Evolutionary conservation across 1,140 invertebrate genomes (phyloP), one percentile per base, ranked within the genome.

Genomic region (Berghia stephanieae): DNA sequence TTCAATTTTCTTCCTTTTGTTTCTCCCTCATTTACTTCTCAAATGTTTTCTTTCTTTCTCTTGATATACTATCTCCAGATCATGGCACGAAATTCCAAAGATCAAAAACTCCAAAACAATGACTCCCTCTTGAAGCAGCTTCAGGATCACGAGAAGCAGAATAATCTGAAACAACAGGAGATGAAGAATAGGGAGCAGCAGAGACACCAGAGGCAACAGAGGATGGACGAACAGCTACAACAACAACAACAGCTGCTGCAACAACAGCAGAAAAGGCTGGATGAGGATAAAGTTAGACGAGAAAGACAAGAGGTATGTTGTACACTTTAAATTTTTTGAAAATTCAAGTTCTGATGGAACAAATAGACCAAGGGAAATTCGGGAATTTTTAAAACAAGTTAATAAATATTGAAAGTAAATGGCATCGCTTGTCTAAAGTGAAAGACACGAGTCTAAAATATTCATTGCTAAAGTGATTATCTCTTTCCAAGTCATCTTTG

Each of bases 161-260:
- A n/a, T 5, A 1, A 10, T 8, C 55, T 36, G 38, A 49, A 67
- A 31, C 71, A 69, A 18, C 60, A 55, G 8, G 40, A 44, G n/a
- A 68, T 72, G 27, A 16, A 75, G 49, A 24, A 69, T 18, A 57
- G 34, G 34, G 24, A 76, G 57, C 24, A 24, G n/a, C 38, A 38
- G 13, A 27, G 31, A 42, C 73, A 76, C 38, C 42, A 52, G 44
- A n/a, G n/a, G 44, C 49, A 60, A 42, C 60, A 67, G 63, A n/a
- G 43, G 60, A 8, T 31, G 21, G 66, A 43, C 16, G 18, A 40
- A 5, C 46, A 60, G n/a, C 52, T 40, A 24, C 72, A 55, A 21
- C 72, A 24, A 24, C 44, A 34, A 6, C 68, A 0, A 16, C 43
- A 68, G 66, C 36, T 34, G 5, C 3, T 6, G 13, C 66, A 38